Evolutionary conservation across 2,797 vertebrate genomes (phyloP).

Genomic region (Diplodus puntazzo): DNA sequence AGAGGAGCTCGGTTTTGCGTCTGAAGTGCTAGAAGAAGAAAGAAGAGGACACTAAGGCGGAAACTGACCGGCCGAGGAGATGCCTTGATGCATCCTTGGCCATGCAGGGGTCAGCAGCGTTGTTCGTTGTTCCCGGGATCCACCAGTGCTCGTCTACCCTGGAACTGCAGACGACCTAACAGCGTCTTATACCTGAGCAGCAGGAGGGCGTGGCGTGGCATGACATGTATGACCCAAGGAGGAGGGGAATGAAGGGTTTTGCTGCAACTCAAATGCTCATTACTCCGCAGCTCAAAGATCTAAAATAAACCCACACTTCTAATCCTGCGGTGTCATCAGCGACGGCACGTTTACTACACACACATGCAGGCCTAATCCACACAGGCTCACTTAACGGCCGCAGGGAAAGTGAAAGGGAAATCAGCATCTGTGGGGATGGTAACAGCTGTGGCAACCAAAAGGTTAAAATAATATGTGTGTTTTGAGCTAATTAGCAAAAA

Average conservation of each 20-base stretch:
- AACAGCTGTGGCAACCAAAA: not conserved
- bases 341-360: conserved; percentile 58
- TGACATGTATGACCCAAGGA: conserved; percentile 17
- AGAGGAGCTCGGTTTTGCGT: conserved; percentile 70
- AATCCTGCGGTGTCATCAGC: conserved; percentile 65
- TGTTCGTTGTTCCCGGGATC: conserved; percentile 18
- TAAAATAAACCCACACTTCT: conserved; percentile 74
- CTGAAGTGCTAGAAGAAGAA: conserved; percentile 55
- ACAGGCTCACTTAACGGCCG: not conserved
- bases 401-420: not conserved
- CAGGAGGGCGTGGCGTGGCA: conserved; percentile 46
- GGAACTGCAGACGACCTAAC: conserved; percentile 5
- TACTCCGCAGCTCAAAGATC: conserved; percentile 69
- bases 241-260: conserved; percentile 15
- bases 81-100: conserved; percentile 62
- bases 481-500: too few species aligned
- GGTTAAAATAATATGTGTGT: too few species aligned
- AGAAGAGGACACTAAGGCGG: conserved; percentile 32
- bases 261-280: conserved; percentile 51
- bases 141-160: conserved; percentile 22
- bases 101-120: conserved; percentile 59
- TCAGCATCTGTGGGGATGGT: not conserved
- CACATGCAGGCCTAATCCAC: conserved; percentile 58
- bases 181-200: conserved; percentile 43
- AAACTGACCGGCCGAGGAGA: conserved; percentile 26